Percentiles rank a stretch among this genome's conserved stretches.
Conservation (phyloP, 2,797 vertebrate species). For the Catostomus latipinnis region DNA sequence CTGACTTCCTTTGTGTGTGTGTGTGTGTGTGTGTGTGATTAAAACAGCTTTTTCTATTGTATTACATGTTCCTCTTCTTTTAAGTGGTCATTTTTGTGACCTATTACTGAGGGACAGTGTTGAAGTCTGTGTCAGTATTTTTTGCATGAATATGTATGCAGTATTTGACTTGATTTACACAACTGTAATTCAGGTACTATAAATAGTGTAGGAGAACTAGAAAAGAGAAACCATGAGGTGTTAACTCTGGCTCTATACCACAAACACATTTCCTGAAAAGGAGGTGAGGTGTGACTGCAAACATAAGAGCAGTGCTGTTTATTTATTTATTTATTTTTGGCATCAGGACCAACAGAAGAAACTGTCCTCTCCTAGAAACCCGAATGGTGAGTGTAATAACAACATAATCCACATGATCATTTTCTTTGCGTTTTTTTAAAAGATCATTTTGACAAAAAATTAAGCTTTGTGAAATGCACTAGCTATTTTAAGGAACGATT, state of each 20-base stretch:
- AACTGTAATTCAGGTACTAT: too few species aligned
- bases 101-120: not conserved
- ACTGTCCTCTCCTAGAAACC: slow-evolving; percentile 4
- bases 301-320: not conserved
- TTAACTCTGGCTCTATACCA: not conserved
- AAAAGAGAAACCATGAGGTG: not conserved
- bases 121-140: not conserved
- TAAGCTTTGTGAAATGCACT: not conserved
- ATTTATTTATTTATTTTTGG: not conserved
- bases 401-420: not conserved
- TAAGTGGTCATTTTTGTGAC: not conserved
- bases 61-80: not conserved
- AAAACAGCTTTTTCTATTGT: not conserved
- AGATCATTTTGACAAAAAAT: not conserved
- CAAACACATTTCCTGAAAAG: slow-evolving; percentile 48
- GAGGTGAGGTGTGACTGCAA: not conserved
- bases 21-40: too few species aligned
- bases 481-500: not conserved
- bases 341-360: not conserved
- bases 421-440: not conserved
- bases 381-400: slow-evolving; percentile 35
- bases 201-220: not conserved
- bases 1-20: too few species aligned
- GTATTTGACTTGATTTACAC: too few species aligned
- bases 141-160: not conserved